A percentile compares a stretch with the other conserved stretches of the same genome.
These are phyloP conservation scores for Jacana jacana DNA, from an alignment of 2,113 vertebrate species.

Conservation along the genomic window DNA sequence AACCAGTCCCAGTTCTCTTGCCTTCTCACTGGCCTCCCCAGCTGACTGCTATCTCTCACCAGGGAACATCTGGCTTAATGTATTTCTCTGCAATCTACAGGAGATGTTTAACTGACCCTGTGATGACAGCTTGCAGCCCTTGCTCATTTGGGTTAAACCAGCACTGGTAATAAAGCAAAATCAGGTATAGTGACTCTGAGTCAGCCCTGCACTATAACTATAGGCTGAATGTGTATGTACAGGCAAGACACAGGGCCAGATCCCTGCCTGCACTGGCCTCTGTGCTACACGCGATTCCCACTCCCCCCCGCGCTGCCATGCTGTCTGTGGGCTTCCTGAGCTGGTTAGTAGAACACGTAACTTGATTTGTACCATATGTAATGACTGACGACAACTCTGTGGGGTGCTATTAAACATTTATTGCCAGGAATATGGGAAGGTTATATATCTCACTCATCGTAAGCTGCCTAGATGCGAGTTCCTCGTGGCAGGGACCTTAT, in stretches of 20 bases:
- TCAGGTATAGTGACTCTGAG: background rate
- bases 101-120: background rate
- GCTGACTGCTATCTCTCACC: background rate
- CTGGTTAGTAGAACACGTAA: constrained; percentile 16
- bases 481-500: background rate
- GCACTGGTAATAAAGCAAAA: background rate
- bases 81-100: background rate
- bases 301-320: background rate
- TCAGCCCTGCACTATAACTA: background rate
- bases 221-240: fast-evolving
- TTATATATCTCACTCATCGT: background rate
- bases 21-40: background rate
- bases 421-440: background rate
- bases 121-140: background rate
- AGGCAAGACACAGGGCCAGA: background rate
- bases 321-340: constrained; percentile 46
- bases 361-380: constrained; percentile 63
- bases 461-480: background rate
- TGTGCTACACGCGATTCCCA: fast-evolving
- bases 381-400: constrained; percentile 32
- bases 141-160: background rate
- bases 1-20: background rate
- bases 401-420: constrained; percentile 61
- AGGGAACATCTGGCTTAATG: background rate
- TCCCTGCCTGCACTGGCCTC: background rate